A percentile compares a stretch with the other conserved stretches of the same genome.
Conservation (phyloP, 2,797 vertebrate species). For the Gallinago nigripennis region DNA sequence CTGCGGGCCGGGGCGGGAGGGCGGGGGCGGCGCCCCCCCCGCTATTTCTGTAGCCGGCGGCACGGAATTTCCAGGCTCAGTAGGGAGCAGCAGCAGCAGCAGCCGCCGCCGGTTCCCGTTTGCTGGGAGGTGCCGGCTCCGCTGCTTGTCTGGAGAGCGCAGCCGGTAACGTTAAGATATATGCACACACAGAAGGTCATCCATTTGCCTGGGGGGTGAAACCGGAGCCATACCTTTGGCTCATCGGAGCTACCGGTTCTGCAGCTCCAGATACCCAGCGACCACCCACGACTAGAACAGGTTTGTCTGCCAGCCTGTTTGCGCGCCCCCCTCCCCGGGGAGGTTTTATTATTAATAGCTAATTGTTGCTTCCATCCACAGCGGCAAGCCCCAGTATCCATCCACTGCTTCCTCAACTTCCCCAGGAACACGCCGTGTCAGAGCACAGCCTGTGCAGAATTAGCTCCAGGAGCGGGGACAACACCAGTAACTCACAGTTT, state of each 20-base stretch:
- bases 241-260: background rate
- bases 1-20: background rate
- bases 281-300: accelerated
- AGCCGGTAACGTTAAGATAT: accelerated
- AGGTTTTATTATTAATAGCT: accelerated
- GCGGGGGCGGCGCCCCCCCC: background rate
- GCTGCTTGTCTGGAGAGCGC: background rate
- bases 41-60: background rate
- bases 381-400: background rate
- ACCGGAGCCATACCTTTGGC: background rate
- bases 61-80: accelerated
- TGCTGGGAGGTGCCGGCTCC: background rate
- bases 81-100: background rate
- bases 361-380: background rate
- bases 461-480: background rate
- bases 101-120: background rate
- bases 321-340: background rate
- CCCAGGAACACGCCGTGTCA: accelerated
- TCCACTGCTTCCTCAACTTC: background rate
- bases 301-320: background rate
- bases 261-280: background rate
- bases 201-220: background rate
- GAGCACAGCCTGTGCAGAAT: background rate
- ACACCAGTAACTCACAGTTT: background rate
- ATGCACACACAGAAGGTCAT: background rate